Base-by-base conservation (phyloP, 2,888 invertebrate species). In the Sinelater perroti region DNA sequence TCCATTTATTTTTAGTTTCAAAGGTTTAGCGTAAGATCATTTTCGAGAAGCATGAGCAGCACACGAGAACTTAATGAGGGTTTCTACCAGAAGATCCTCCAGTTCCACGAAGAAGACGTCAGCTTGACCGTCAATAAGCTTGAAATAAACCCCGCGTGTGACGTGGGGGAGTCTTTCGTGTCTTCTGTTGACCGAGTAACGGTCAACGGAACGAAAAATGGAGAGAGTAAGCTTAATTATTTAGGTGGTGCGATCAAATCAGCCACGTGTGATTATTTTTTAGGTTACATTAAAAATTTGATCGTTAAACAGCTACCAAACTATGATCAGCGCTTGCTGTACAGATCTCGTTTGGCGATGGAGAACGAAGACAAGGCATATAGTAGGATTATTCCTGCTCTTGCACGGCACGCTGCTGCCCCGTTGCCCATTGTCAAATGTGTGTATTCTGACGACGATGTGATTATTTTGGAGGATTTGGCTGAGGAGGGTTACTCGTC, bases 331-430 rank as follows among this genome's bases (percentile, higher is more conserved):
- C 14, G 13, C 10, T 14, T 33, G 13, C 5, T 44, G 13, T 52
- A 24, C 11, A 5, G 35, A 24, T 42, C 44, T 1, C n/a, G 35
- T 17, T 18, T 52, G 3, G 52, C 44, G n/a, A 16, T 11, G 2
- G 13, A 53, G 30, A 69, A 69, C 56, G 69, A 69, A 63, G 46
- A 52, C n/a, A 28, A 46, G 10, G 58, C 64, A 1, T 69, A 67
- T 45, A 53, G 61, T 21, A 54, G 53, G 50, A 53, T 67, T 5
- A 44, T 69, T 21, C 62, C 65, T 1, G 44, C 28, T 8, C 46
- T 69, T 31, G 49, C 61, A 28, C 46, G 47, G 57, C 18, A 60
- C 17, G 49, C 57, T 2, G 55, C 47, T 17, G 52, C 10, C 5
- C 2, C 24, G 5, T 14, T 51, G 10, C 51, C 51, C 18, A 5